These are phyloP conservation scores for Mesochorus sp. DNA, from an alignment of 2,888 invertebrate genomes.

Conservation along the genomic window DNA sequence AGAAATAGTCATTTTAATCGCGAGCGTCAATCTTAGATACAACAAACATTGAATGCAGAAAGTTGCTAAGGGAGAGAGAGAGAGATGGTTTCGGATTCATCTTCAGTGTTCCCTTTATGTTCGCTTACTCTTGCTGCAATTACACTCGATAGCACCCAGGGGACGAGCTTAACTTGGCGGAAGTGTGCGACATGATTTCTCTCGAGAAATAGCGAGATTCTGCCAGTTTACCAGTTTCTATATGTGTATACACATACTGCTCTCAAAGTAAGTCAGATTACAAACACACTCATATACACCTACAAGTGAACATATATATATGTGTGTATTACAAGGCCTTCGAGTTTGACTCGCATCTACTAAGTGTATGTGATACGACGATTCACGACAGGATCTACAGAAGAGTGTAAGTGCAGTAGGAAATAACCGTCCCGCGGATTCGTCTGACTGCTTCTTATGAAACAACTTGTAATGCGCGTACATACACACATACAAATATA, in stretches of 20 bases:
- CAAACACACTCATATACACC: neutral
- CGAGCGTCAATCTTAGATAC: too few relatives aligned
- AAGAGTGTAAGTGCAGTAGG: slow-evolving; percentile 30
- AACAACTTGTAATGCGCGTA: slow-evolving; percentile 65
- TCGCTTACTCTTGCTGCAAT: slow-evolving; percentile 73
- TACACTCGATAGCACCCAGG: slow-evolving; percentile 71
- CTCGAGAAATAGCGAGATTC: slow-evolving; percentile 69
- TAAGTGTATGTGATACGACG: neutral
- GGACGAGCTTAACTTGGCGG: slow-evolving; percentile 68
- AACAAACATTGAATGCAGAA: too few relatives aligned
- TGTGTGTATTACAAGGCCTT: neutral
- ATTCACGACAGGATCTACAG: slow-evolving; percentile 14
- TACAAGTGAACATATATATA: slow-evolving; percentile 2
- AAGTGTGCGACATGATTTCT: slow-evolving; percentile 73
- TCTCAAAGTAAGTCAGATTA: neutral
- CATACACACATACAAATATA: neutral
- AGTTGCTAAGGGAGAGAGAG: slow-evolving; percentile 3
- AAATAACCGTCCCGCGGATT: slow-evolving; percentile 45
- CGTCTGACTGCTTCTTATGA: slow-evolving; percentile 55
- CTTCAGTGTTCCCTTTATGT: slow-evolving; percentile 63
- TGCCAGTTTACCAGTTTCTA: slow-evolving; percentile 24
- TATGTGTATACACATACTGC: slow-evolving; percentile 13
- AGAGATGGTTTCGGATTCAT: slow-evolving; percentile 33
- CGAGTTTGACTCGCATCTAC: slow-evolving; percentile 19
- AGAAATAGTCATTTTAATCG: too few relatives aligned